A percentile compares a stretch with the other conserved stretches of the same genome.
phyloP scores from a whole-genome alignment of 1,140 invertebrate species.

The Dreissena polymorpha region DNA sequence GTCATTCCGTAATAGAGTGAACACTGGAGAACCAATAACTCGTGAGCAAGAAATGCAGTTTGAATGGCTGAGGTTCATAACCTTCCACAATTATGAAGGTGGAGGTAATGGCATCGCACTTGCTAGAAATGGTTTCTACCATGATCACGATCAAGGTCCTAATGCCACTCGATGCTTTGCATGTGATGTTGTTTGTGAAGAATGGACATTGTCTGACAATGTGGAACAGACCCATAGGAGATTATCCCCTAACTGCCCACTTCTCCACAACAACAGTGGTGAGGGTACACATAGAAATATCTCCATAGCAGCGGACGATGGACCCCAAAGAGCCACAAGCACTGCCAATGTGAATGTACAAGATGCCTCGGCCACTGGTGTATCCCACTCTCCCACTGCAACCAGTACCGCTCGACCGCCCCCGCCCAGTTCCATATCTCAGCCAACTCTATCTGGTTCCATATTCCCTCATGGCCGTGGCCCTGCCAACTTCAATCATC shows the following conservation, averaged over 20 bases:
- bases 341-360: not conserved
- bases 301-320: not conserved
- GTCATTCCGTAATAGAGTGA: slow-evolving; percentile 13
- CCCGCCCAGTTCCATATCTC: too few relatives aligned
- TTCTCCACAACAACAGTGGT: slow-evolving; percentile 10
- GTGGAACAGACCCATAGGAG: slow-evolving; percentile 12
- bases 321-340: not conserved
- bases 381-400: too few relatives aligned
- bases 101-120: slow-evolving; percentile 27
- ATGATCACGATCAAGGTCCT: slow-evolving; percentile 9
- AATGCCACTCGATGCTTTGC: slow-evolving; percentile 12
- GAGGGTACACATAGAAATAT: not conserved
- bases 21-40: slow-evolving; percentile 1
- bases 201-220: slow-evolving; percentile 22
- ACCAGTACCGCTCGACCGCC: too few relatives aligned
- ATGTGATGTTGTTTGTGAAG: slow-evolving; percentile 17
- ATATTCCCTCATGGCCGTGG: too few relatives aligned
- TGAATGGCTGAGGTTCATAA: slow-evolving; percentile 30
- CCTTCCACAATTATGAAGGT: slow-evolving; percentile 19
- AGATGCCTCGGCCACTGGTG: too few relatives aligned
- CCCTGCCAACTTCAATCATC: too few relatives aligned
- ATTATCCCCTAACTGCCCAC: slow-evolving; percentile 28
- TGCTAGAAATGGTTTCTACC: slow-evolving; percentile 39
- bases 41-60: slow-evolving; percentile 11
- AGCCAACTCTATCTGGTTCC: too few relatives aligned